Conservation (phyloP, 2,113 vertebrate genomes). For the Lota lota region DNA sequence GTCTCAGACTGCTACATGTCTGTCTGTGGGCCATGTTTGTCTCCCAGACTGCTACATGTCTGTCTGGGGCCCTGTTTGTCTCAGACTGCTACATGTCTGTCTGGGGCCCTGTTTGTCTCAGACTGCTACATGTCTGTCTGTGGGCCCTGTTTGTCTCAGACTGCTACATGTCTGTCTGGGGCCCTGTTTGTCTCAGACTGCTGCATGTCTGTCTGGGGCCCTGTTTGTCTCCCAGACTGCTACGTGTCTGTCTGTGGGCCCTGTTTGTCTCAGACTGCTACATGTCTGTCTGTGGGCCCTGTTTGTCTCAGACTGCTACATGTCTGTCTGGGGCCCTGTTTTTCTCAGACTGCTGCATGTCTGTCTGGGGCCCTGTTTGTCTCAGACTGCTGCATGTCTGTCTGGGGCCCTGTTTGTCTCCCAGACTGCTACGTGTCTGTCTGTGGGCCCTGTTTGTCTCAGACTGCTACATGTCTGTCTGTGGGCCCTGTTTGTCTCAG, state of each 20-base stretch:
- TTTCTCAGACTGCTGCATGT: conserved; percentile 29
- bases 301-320: neutral
- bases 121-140: conserved; percentile 4
- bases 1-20: too few relatives aligned
- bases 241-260: neutral
- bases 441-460: neutral
- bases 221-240: too few relatives aligned
- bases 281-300: conserved; percentile 6
- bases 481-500: neutral
- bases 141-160: conserved; percentile 18
- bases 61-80: neutral
- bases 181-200: too few relatives aligned
- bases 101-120: neutral
- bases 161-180: conserved; percentile 33
- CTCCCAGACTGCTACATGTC: too few relatives aligned
- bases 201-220: too few relatives aligned
- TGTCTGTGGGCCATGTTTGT: too few relatives aligned
- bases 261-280: neutral
- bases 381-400: too few relatives aligned
- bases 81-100: neutral
- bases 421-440: too few relatives aligned
- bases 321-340: conserved; percentile 18
- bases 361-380: too few relatives aligned
- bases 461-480: neutral
- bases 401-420: too few relatives aligned